These are phyloP conservation scores for Phasia obesa DNA, from an alignment of 2,888 invertebrate genomes.

Conservation along the genomic window DNA sequence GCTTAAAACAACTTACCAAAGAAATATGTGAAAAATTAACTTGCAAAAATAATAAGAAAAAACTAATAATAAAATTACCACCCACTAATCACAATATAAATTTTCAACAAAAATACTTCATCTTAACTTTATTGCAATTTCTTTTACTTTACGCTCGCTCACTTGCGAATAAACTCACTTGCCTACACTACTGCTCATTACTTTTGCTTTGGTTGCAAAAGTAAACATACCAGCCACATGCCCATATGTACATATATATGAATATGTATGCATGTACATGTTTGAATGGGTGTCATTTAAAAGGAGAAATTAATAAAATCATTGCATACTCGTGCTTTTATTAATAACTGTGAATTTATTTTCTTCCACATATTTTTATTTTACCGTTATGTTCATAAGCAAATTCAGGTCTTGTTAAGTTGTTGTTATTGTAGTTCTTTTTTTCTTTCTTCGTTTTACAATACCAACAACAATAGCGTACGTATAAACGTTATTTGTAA, in stretches of 20 bases:
- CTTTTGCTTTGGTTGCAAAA: not conserved
- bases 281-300: slow-evolving; percentile 27
- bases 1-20: slow-evolving; percentile 76
- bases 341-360: slow-evolving; percentile 57
- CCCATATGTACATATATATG: not conserved
- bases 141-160: slow-evolving; percentile 39
- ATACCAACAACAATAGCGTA: not conserved
- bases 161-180: not conserved
- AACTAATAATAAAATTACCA: slow-evolving; percentile 71
- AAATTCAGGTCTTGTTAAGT: too few relatives aligned
- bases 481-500: too few relatives aligned
- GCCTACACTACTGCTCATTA: not conserved
- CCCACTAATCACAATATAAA: slow-evolving; percentile 69
- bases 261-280: not conserved
- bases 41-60: slow-evolving; percentile 50
- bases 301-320: slow-evolving; percentile 58
- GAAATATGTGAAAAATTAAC: slow-evolving; percentile 49
- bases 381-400: slow-evolving; percentile 29
- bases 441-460: not conserved
- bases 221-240: slow-evolving; percentile 11
- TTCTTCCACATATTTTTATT: slow-evolving; percentile 18
- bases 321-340: slow-evolving; percentile 21
- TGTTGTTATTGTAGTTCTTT: slow-evolving; percentile 8
- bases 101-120: slow-evolving; percentile 66
- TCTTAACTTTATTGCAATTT: slow-evolving; percentile 59